These are phyloP conservation scores for Caenorhabditis latens DNA, from an alignment of 1,140 invertebrate genomes.

Conservation along the genomic window DNA sequence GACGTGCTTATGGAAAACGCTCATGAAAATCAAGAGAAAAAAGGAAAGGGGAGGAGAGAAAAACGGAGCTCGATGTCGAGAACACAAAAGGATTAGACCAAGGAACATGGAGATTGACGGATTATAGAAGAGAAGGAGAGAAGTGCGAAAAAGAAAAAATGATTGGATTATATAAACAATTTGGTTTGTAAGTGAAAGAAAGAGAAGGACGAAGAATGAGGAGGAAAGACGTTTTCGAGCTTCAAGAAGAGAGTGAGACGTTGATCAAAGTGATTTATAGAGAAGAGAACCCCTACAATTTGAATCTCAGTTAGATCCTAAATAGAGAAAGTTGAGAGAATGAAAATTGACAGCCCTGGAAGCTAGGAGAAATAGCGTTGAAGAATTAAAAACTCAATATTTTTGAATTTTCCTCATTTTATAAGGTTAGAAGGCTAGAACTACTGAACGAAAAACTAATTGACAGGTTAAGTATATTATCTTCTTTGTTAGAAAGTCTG, in stretches of 20 bases:
- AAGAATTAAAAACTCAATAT: neutral
- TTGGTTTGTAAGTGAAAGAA: constrained; percentile 33
- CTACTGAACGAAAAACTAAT: no score
- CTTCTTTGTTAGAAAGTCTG: no score
- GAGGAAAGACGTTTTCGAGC: neutral
- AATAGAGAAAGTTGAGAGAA: no score
- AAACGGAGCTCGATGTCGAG: constrained; percentile 46
- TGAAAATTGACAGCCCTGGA: neutral
- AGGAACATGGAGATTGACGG: constrained; percentile 41
- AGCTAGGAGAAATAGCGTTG: neutral
- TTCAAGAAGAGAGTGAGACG: neutral
- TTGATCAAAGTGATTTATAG: neutral
- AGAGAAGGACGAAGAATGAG: neutral
- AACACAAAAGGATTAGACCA: constrained; percentile 51
- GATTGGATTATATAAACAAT: constrained; percentile 55
- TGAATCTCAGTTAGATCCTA: neutral
- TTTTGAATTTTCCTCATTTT: no score
- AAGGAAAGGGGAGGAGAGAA: neutral
- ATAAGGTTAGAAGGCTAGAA: no score
- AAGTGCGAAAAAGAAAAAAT: constrained; percentile 3
- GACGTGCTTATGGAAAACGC: constrained; percentile 14
- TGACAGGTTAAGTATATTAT: no score
- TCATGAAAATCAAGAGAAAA: constrained; percentile 10
- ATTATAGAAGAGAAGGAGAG: neutral
- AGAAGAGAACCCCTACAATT: constrained; percentile 26